Evolutionary conservation across 2,113 vertebrate species (phyloP).

Genomic region (Natator depressus): DNA sequence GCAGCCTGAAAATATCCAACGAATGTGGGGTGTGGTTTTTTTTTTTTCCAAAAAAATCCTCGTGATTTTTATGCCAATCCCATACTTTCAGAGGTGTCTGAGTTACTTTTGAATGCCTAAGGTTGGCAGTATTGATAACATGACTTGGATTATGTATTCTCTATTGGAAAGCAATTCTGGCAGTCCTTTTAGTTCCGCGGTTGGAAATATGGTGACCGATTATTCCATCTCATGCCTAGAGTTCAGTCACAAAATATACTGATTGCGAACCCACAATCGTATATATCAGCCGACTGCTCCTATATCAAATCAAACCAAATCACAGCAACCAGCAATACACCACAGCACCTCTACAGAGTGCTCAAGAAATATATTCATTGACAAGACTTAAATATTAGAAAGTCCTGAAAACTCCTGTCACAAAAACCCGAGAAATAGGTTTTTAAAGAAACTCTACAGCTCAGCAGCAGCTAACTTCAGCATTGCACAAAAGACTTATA

Average conservation of each 20-base stretch:
- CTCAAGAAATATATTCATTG: neutral
- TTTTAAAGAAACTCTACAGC: neutral
- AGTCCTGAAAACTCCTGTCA: neutral
- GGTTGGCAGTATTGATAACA: neutral
- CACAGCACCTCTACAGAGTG: fast-evolving
- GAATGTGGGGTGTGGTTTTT: neutral
- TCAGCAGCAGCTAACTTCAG: neutral
- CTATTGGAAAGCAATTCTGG: fast-evolving
- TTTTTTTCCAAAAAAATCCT: neutral
- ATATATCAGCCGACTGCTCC: fast-evolving
- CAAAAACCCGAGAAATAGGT: neutral
- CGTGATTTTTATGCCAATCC: fast-evolving
- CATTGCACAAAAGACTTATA: fast-evolving
- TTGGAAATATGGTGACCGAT: fast-evolving
- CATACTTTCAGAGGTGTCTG: fast-evolving
- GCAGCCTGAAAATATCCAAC: neutral
- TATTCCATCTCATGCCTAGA: fast-evolving
- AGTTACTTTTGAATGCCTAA: neutral
- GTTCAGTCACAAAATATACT: fast-evolving
- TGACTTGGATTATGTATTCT: neutral
- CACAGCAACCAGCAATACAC: neutral
- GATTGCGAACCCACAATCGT: neutral
- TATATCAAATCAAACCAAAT: neutral
- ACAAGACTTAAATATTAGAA: neutral
- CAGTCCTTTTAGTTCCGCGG: fast-evolving